Evolutionary conservation across 2,888 invertebrate genomes (phyloP).

Genomic region (Tipula helvola): DNA sequence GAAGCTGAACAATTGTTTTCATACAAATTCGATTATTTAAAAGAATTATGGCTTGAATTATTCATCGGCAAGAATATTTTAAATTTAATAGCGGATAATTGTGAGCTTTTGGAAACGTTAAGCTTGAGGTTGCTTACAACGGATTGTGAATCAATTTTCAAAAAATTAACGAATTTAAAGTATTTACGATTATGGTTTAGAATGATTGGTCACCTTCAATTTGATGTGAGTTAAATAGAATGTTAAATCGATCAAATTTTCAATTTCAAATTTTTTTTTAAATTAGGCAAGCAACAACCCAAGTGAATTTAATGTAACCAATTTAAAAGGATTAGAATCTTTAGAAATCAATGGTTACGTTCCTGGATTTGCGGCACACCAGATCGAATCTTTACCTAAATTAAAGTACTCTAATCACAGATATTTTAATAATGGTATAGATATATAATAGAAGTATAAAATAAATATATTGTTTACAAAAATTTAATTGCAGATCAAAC

Average conservation of each 20-base stretch:
- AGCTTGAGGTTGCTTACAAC: not conserved
- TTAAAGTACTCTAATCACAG: not conserved
- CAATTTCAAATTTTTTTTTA: not conserved
- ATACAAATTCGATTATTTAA: not conserved
- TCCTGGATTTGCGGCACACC: not conserved
- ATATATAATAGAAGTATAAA: not conserved
- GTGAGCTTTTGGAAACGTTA: not conserved
- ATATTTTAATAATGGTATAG: not conserved
- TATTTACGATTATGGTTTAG: not conserved
- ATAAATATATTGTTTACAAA: not conserved
- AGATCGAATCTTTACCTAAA: not conserved
- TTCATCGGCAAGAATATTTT: not conserved
- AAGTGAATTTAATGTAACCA: not conserved
- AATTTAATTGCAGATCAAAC: not conserved
- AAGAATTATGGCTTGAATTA: not conserved
- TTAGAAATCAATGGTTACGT: not conserved
- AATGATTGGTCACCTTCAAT: not conserved
- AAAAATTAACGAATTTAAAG: not conserved
- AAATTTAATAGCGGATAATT: not conserved
- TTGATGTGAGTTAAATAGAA: not conserved
- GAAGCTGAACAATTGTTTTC: not conserved
- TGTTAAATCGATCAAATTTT: not conserved
- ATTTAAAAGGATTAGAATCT: not conserved
- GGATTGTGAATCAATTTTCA: not conserved
- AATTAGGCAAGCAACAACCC: not conserved